Evolutionary conservation across 2,113 vertebrate species (phyloP), one percentile per base, ranked within the genome.

Genomic region (Zingel zingel): DNA sequence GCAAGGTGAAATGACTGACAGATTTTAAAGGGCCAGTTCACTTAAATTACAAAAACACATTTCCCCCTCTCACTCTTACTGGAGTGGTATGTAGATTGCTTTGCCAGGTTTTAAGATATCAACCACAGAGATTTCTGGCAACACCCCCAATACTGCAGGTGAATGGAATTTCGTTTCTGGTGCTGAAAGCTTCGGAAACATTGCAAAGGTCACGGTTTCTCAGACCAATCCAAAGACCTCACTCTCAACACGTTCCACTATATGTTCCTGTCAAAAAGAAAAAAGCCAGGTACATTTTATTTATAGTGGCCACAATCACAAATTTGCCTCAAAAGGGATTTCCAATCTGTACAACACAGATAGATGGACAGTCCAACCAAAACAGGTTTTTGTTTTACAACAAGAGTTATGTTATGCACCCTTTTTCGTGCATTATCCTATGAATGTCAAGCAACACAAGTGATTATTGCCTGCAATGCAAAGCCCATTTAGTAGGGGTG

Each of bases 31-130:
- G 61, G 47, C 77, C 58, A 59, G n/a, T 71, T 51, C 68, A 50
- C 15, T 54, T 62, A 30, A 78, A 85, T 90, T 50, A 68, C 36
- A 54, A 87, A 81, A 77, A 50, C 80, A 83, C 43, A 83, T 71
- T 77, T 70, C 39, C 54, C 57, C 39, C 8, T 50, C 67, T n/a
- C 11, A 74, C 75, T 59, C 66, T 33, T 13, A 30, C 74, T 43
- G 58, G 51, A 48, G 21, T 4, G 36, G 43, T 73, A 54, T 63
- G 61, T 36, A 19, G 79, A 85, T 82, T 10, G 73, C 47, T 85
- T 86, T 21, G 30, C 67, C 82, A 71, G 63, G 48, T 77, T 81
- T 75, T 39, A n/a, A 33, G 59, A 50, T 81, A 84, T 67, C 5
- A 4, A 50, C 43, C 59, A 6, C 64, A 78, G 47, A 63, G 13